Base-by-base conservation (phyloP, 2,113 vertebrate genomes). In the Marmota monax region DNA sequence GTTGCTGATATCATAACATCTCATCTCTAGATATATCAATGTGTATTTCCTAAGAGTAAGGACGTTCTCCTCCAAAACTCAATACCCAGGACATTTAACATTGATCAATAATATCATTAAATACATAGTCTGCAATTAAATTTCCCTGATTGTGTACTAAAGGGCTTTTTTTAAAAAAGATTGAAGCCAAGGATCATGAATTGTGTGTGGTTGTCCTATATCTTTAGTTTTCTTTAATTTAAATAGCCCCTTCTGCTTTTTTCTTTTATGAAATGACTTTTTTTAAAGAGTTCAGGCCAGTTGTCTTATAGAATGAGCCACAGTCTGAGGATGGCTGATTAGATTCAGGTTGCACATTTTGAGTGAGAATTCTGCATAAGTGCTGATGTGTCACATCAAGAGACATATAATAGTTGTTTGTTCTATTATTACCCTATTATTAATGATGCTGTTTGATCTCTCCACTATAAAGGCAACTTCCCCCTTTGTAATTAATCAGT, bases 361-460 rank as follows among this genome's bases (percentile, higher is more conserved):
- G 74, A 7, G 27, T 0, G 0, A 65, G 32, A 27, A 84, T 84
- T 83, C 80, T 79, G 37, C 29, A 74, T 37, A 61, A 11, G 13
- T 83, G 39, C 37, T 77, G 14, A 37, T 85, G 51, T 89, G 27
- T 89, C 94, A 58, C 42, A 58, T 79, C 53, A 79, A 48, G 82
- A 96, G 61, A 74, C 51, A 73, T 69, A 63, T 67, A 83, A 76
- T 69, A 78, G 69, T 56, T 79, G 2, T 65, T 92, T 92, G 67
- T 56, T 8, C 7, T 58, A 22, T 58, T 22, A 58, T 58, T 58
- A 6, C 56, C 65, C 45, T 53, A 22, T 93, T 97, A 69, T 72
- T 91, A 94, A 92, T 88, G 56, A 88, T 89, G 53, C 58, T 94
- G 67, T 93, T 95, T 92, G 53, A 78, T 96, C 63, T 96, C 29